Conservation (phyloP, 1,140 invertebrate genomes). For the Venturia canescens region DNA sequence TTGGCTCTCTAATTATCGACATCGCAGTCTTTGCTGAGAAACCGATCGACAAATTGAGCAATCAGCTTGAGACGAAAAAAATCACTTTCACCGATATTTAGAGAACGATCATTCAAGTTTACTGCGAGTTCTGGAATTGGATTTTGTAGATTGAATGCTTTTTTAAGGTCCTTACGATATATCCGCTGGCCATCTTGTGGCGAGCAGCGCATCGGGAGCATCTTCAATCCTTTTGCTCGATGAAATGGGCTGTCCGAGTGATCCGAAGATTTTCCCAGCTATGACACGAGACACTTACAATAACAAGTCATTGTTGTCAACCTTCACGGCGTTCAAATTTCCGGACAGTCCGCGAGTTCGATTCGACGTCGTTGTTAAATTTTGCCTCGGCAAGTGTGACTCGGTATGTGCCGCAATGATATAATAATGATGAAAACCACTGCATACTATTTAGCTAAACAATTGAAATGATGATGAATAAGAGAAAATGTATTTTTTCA, state of each 20-base stretch:
- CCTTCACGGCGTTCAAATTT: conserved; percentile 85
- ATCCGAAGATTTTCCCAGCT: conserved; percentile 77
- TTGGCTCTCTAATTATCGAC: background rate
- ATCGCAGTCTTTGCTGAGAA: too few relatives aligned
- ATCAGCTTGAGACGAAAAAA: too few relatives aligned
- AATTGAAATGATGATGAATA: too few relatives aligned
- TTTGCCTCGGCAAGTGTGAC: conserved; percentile 80
- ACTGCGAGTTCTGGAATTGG: background rate
- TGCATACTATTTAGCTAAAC: conserved; percentile 17
- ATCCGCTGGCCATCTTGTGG: conserved; percentile 77
- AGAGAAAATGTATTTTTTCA: too few relatives aligned
- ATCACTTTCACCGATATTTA: too few relatives aligned
- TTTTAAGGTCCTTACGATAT: conserved; percentile 78
- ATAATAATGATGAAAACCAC: background rate
- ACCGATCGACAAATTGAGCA: too few relatives aligned
- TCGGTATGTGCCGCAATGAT: conserved; percentile 69
- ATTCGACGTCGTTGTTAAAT: conserved; percentile 83
- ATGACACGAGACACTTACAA: conserved; percentile 70
- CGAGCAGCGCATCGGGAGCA: conserved; percentile 76
- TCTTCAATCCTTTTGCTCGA: conserved; percentile 76
- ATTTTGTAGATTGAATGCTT: conserved; percentile 32
- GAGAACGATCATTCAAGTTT: too few relatives aligned
- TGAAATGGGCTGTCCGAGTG: conserved; percentile 78
- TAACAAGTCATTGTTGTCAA: conserved; percentile 75
- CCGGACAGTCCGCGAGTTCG: conserved; percentile 82